Evolutionary conservation across 30 jellyfish, hydroid and myxozoan genomes (phyloP).

Genomic region (Phacellophora camtschatica): DNA sequence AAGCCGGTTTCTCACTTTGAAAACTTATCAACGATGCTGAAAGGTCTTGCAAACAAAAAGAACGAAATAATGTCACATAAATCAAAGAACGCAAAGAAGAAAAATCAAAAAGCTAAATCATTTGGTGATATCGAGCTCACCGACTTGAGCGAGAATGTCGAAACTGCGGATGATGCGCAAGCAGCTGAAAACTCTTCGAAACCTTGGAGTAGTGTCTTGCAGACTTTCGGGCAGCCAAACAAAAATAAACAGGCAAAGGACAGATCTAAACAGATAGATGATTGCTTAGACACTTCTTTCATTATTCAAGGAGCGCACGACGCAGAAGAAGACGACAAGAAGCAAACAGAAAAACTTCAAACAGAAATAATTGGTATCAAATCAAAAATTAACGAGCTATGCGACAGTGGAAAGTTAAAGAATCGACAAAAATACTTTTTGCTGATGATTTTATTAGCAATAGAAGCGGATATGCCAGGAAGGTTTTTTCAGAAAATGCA

Average conservation of each 20-base stretch:
- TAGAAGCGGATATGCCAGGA: constrained; percentile 55
- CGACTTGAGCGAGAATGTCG: background rate
- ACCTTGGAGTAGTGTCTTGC: background rate
- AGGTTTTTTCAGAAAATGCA: background rate
- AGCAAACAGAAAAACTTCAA: background rate
- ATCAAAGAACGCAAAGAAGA: background rate
- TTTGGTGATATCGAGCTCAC: background rate
- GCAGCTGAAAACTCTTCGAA: background rate
- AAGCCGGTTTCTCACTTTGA: background rate
- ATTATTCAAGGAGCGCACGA: constrained; percentile 31
- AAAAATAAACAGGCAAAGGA: background rate
- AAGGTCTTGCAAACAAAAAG: background rate
- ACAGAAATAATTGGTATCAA: constrained; percentile 1
- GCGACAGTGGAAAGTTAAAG: background rate
- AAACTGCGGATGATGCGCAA: background rate
- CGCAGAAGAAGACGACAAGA: background rate
- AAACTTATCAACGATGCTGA: background rate
- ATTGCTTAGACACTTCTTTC: background rate
- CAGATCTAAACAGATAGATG: background rate
- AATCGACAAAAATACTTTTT: background rate
- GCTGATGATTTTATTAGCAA: constrained; percentile 36
- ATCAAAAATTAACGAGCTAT: background rate
- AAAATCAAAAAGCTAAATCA: background rate
- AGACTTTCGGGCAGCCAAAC: background rate
- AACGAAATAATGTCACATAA: background rate